Conservation (phyloP, 2,113 vertebrate species). For the Odontesthes bonariensis region DNA sequence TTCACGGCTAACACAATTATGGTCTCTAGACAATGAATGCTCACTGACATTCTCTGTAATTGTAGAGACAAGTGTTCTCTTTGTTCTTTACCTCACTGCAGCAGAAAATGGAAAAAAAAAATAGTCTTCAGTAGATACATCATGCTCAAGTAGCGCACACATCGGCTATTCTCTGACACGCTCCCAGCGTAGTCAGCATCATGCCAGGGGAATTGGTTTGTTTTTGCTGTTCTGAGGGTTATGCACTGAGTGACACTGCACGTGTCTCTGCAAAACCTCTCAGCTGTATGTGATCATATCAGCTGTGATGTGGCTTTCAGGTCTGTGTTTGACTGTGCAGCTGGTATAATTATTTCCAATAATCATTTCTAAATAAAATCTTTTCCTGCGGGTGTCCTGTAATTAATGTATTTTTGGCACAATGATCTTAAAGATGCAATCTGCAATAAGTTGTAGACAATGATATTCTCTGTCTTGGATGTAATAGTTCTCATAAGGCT, state of each 20-base stretch:
- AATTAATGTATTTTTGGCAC: not conserved
- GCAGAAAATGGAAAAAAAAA: constrained; percentile 16
- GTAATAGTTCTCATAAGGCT: not conserved
- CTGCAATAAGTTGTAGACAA: not conserved
- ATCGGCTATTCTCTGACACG: constrained; percentile 43
- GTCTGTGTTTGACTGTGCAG: constrained; percentile 12
- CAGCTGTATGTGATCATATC: constrained; percentile 9
- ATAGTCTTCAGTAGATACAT: constrained; percentile 55
- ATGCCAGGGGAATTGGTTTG: constrained; percentile 33
- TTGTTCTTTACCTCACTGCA: constrained; percentile 29
- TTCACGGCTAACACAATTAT: constrained; percentile 46
- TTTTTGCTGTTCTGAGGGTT: constrained; percentile 24
- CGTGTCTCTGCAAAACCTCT: constrained; percentile 4
- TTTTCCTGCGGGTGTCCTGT: not conserved
- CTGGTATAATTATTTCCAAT: constrained; percentile 12
- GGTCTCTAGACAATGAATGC: constrained; percentile 38
- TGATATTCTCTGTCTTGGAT: not conserved
- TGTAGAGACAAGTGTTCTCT: constrained; percentile 49
- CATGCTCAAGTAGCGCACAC: constrained; percentile 35
- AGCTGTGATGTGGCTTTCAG: not conserved
- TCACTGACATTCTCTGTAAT: constrained; percentile 38
- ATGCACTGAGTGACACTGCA: constrained; percentile 25
- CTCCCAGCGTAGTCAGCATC: constrained; percentile 49
- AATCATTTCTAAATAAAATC: not conserved
- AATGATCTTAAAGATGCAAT: not conserved